A percentile compares a stretch with the other conserved stretches of the same genome.
Evolutionary conservation across 2,797 vertebrate genomes (phyloP).

Genomic region (Catostomus latipinnis): DNA sequence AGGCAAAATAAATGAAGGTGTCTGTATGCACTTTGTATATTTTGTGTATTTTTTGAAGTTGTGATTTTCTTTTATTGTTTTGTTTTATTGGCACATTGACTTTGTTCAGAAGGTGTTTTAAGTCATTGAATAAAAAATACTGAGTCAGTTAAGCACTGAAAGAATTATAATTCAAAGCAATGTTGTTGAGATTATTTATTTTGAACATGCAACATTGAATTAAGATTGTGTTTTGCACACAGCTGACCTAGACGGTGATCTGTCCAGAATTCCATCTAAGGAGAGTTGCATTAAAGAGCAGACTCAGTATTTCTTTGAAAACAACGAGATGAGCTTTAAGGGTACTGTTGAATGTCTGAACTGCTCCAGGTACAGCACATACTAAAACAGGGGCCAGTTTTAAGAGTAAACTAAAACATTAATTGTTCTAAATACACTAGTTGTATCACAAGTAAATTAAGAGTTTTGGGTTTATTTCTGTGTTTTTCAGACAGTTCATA

Average conservation of each 20-base stretch:
- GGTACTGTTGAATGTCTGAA: conserved; percentile 88
- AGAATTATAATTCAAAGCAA: too few relatives aligned
- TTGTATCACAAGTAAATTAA: not conserved
- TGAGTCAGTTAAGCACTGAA: not conserved
- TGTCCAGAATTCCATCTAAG: conserved; percentile 77
- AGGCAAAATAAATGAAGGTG: too few relatives aligned
- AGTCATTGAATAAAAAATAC: not conserved
- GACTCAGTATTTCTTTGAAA: conserved; percentile 93
- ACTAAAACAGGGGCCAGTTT: not conserved
- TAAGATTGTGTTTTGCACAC: conserved; percentile 29
- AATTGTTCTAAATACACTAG: not conserved
- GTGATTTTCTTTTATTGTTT: not conserved
- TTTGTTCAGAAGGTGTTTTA: not conserved
- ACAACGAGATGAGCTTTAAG: conserved; percentile 78
- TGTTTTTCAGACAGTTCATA: conserved; percentile 84
- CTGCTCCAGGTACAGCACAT: conserved; percentile 87
- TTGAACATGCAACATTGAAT: not conserved
- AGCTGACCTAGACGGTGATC: conserved; percentile 88
- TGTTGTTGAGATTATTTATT: not conserved
- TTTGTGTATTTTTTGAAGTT: not conserved
- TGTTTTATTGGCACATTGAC: not conserved
- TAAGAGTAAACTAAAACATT: not conserved
- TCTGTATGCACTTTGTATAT: too few relatives aligned
- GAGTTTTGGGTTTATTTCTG: conserved; percentile 36
- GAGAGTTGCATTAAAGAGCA: conserved; percentile 96